phyloP scores from a whole-genome alignment of 2,888 invertebrate species.

The Euspilapteryx auroguttella region DNA sequence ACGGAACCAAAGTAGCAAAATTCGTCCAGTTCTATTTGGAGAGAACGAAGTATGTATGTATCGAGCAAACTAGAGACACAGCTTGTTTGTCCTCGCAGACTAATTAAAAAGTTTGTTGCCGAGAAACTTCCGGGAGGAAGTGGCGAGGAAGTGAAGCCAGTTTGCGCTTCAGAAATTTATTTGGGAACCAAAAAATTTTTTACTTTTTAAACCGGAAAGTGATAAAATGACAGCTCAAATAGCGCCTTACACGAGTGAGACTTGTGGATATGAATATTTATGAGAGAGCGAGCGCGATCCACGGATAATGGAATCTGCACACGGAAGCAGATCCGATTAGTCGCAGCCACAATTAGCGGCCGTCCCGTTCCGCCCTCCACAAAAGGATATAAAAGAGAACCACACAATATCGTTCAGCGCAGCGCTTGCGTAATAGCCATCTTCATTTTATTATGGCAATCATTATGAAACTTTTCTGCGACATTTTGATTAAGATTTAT shows the following conservation, averaged over 20 bases:
- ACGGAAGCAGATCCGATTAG: slow-evolving; percentile 43
- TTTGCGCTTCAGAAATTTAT: slow-evolving; percentile 22
- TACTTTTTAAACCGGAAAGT: not conserved
- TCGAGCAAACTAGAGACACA: slow-evolving; percentile 38
- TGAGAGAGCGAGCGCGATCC: slow-evolving; percentile 38
- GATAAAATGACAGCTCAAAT: too few species aligned
- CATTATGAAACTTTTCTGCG: too few species aligned
- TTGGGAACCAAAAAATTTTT: slow-evolving; percentile 12
- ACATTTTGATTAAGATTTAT: too few species aligned
- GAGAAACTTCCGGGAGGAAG: slow-evolving; percentile 34
- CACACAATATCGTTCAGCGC: too few species aligned
- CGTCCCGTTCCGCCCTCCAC: too few species aligned
- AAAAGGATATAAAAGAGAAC: slow-evolving; percentile 15
- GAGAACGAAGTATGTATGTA: slow-evolving; percentile 26
- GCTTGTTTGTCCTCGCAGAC: slow-evolving; percentile 56
- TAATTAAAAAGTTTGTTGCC: slow-evolving; percentile 59
- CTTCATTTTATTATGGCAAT: too few species aligned
- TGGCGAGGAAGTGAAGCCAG: slow-evolving; percentile 32
- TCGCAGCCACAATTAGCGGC: slow-evolving; percentile 35
- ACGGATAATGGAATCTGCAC: slow-evolving; percentile 51
- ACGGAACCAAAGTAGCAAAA: slow-evolving; percentile 15
- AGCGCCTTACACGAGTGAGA: slow-evolving; percentile 21
- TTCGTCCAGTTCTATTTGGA: slow-evolving; percentile 18
- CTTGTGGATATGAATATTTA: slow-evolving; percentile 46
- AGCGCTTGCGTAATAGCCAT: too few species aligned